A percentile compares a stretch with the other conserved stretches of the same genome.
Evolutionary conservation across 2,113 vertebrate genomes (phyloP).

Genomic region (Dendropsophus ebraccatus): DNA sequence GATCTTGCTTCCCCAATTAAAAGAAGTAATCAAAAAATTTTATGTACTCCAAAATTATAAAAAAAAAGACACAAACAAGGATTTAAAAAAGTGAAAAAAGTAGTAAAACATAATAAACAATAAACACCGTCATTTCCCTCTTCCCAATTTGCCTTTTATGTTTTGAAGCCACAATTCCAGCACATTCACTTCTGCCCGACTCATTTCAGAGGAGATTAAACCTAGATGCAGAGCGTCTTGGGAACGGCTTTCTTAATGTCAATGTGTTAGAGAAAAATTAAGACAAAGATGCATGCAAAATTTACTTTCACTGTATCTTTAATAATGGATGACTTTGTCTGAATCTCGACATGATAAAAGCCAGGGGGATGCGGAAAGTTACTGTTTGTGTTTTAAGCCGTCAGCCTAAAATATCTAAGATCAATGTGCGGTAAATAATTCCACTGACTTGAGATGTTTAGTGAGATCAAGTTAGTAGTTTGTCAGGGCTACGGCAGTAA

Average conservation of each 20-base stretch:
- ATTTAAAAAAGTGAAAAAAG: too few species aligned
- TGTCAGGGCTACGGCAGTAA: not conserved
- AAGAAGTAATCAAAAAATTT: too few species aligned
- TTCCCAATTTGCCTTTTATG: not conserved
- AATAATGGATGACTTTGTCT: slow-evolving; percentile 42
- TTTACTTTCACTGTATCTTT: slow-evolving; percentile 8
- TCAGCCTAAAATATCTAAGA: not conserved
- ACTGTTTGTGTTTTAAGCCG: slow-evolving; percentile 8
- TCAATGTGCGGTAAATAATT: not conserved
- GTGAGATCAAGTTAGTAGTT: not conserved
- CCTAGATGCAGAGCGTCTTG: not conserved
- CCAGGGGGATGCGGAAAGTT: slow-evolving; percentile 20
- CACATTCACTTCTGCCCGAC: not conserved
- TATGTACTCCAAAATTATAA: too few species aligned
- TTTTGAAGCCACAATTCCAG: not conserved
- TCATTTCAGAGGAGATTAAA: slow-evolving; percentile 31
- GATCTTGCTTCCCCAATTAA: too few species aligned
- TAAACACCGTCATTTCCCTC: not conserved
- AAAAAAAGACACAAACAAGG: too few species aligned
- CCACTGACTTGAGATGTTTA: not conserved
- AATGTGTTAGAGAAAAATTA: not conserved
- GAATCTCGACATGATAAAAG: slow-evolving; percentile 11
- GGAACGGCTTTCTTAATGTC: not conserved
- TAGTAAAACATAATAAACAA: not conserved
- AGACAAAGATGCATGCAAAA: slow-evolving; percentile 12